Evolutionary conservation across 2,888 invertebrate genomes (phyloP), one percentile per base, ranked within the genome.

Genomic region (Chouioia cunea): DNA sequence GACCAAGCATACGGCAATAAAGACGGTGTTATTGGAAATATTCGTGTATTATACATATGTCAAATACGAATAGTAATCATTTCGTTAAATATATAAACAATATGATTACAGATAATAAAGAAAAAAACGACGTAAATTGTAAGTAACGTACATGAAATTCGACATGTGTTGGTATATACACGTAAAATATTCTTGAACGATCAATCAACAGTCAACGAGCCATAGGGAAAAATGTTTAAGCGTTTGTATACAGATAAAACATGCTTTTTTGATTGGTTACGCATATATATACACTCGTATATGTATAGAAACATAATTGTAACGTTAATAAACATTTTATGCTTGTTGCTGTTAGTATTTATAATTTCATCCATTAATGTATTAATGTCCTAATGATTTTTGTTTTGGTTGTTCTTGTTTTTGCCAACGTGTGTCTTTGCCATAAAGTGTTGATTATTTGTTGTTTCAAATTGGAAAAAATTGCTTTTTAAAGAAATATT

Each of bases 1-100:
- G 73, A 73, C 73, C 65, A 73, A 73, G 73, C 70, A 65, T 56
- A 70, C 64, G 70, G 70, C 70, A 70, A 43, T 47, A 65, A 56
- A 47, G 54, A 16, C 59, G 27, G 66, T 67, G 66, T 73, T 46
- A 57, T 65, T 4, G 53, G 22, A 56, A 52, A 70, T 70, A 66
- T 36, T 18, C 50, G 70, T 70, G 70, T 73, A 70, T 73, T 22
- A 70, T 67, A 67, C 67, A 70, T 56, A n/a, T 16, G 18, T 50
- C 36, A 36, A 36, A 50, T 16, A 50, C 18, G 18, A 16, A 16
- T 54, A 14, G 43, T 50, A 52, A 43, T 62, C 47, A 36, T 10
- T 27, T 4, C 27, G 27, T 27, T 27, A 27, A 27, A 47, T 58
- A 59, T 16, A 27, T n/a, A 57, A 46, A 36, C 47, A 47, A 47